phyloP scores from a whole-genome alignment of 1,140 invertebrate species.

The Whitmania pigra region DNA sequence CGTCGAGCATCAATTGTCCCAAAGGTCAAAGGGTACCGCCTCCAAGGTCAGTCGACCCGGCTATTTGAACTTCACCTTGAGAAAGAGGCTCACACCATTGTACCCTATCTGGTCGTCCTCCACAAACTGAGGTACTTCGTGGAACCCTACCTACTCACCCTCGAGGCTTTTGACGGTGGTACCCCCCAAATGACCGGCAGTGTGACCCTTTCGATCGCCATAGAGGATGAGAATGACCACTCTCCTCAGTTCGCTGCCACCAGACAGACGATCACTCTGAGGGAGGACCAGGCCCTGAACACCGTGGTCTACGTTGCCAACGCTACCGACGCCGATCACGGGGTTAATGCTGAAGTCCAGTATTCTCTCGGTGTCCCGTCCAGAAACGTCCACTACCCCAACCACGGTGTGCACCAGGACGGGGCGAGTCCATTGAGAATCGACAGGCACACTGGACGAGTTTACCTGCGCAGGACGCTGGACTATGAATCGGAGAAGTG shows the following conservation, averaged over 20 bases:
- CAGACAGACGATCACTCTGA: conserved; percentile 60
- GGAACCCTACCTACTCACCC: conserved; percentile 2
- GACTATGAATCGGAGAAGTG: conserved; percentile 14
- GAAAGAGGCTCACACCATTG: background rate
- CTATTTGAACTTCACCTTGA: conserved; percentile 8
- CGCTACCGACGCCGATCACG: conserved; percentile 72
- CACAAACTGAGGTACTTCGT: background rate
- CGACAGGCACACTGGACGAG: background rate
- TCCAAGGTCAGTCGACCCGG: conserved; percentile 1
- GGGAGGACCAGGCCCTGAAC: conserved; percentile 48
- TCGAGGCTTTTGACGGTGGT: conserved; percentile 17
- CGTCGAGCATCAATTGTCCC: too few species aligned
- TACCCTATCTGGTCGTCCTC: background rate
- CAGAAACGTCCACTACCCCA: background rate
- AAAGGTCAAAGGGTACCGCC: background rate
- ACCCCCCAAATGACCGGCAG: conserved; percentile 45
- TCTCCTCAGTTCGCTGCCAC: conserved; percentile 64
- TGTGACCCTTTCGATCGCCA: conserved; percentile 53
- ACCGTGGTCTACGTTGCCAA: conserved; percentile 35
- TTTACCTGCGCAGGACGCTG: conserved; percentile 8
- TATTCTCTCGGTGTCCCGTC: background rate
- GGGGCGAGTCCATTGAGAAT: background rate
- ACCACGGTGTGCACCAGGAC: background rate
- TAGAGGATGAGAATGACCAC: conserved; percentile 62
- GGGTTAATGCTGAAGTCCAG: conserved; percentile 11